phyloP scores from a whole-genome alignment of 2,888 invertebrate genomes.

The Acrocera orbiculus region DNA sequence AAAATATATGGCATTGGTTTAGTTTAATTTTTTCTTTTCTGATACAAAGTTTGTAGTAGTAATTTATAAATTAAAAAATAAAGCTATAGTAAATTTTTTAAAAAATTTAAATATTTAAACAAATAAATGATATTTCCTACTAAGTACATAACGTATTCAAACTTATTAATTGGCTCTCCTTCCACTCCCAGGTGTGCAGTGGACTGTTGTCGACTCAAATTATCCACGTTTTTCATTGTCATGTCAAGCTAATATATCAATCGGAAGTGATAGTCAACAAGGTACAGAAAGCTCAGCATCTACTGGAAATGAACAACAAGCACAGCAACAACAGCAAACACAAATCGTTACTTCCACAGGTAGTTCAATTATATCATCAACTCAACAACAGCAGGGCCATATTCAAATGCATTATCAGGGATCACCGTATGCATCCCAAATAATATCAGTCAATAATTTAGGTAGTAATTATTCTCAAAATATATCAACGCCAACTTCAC shows the following conservation, averaged over 20 bases:
- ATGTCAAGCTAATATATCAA: constrained; percentile 36
- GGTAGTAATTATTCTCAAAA: constrained; percentile 35
- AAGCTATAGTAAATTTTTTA: neutral
- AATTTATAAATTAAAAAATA: constrained; percentile 7
- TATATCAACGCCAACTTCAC: constrained; percentile 37
- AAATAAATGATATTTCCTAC: neutral
- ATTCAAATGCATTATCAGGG: constrained; percentile 17
- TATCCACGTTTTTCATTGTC: constrained; percentile 56
- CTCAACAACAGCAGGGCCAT: constrained; percentile 15
- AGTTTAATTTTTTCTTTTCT: constrained; percentile 8
- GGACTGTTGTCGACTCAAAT: constrained; percentile 69
- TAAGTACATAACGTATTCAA: neutral
- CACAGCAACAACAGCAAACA: constrained; percentile 19
- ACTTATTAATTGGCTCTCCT: constrained; percentile 22
- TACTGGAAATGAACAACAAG: constrained; percentile 13
- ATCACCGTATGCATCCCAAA: constrained; percentile 28
- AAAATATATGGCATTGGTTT: no score
- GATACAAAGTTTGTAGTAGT: constrained; percentile 8
- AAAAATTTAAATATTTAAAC: neutral
- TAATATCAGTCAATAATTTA: constrained; percentile 34
- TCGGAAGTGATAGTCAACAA: constrained; percentile 29
- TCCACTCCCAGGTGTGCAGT: constrained; percentile 64
- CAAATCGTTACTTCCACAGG: constrained; percentile 11
- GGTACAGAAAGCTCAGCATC: constrained; percentile 29
- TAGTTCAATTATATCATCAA: constrained; percentile 4